Evolutionary conservation across 2,888 invertebrate genomes (phyloP).

Genomic region (Tetanocera ferruginea): DNA sequence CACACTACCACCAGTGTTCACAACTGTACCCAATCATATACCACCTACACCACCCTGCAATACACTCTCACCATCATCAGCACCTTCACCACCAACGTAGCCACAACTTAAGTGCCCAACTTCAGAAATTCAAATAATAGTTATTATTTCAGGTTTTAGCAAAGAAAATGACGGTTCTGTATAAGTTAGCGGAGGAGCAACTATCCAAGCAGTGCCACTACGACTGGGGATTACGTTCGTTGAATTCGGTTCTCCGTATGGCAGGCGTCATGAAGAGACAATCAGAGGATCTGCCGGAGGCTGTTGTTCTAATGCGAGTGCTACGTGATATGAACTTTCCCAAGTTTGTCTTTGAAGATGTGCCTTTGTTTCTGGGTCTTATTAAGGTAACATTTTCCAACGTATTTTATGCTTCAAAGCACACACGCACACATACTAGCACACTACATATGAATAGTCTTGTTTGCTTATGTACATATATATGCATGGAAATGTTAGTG

Average conservation of each 20-base stretch:
- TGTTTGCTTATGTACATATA: background rate
- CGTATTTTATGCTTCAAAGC: background rate
- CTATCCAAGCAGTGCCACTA: slow-evolving; percentile 94
- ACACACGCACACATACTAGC: background rate
- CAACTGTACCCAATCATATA: background rate
- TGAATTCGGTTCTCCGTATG: slow-evolving; percentile 93
- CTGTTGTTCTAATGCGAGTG: slow-evolving; percentile 91
- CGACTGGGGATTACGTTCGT: slow-evolving; percentile 91
- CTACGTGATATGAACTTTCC: slow-evolving; percentile 93
- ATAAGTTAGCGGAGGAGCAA: slow-evolving; percentile 88
- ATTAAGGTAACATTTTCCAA: slow-evolving; percentile 72
- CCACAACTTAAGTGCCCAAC: background rate
- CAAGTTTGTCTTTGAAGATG: slow-evolving; percentile 93
- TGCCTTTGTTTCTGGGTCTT: slow-evolving; percentile 88
- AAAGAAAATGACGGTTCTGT: slow-evolving; percentile 94
- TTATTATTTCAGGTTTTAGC: slow-evolving; percentile 75
- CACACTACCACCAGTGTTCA: background rate
- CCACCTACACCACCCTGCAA: background rate
- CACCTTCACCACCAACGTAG: background rate
- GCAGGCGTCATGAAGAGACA: slow-evolving; percentile 88
- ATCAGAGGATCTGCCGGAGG: slow-evolving; percentile 84
- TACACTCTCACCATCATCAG: background rate
- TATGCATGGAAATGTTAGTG: background rate
- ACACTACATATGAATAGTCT: background rate
- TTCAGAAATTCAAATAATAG: slow-evolving; percentile 17